A percentile compares a stretch with the other conserved stretches of the same genome.
Conservation (phyloP, 2,888 invertebrate species). For the Ectemnius lituratus region DNA sequence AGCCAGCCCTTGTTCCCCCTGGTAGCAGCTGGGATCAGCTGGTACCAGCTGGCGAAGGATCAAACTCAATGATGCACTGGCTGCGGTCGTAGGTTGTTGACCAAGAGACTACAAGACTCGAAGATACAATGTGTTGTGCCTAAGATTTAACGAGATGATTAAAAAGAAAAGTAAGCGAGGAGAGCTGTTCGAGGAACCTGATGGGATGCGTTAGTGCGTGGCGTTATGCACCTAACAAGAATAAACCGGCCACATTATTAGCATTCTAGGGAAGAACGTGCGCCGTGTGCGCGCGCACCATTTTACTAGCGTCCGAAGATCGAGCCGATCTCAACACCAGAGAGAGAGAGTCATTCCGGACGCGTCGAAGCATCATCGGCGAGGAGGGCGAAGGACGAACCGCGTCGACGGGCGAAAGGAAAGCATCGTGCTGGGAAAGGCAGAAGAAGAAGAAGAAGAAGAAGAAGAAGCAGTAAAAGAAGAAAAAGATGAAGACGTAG, state of each 20-base stretch:
- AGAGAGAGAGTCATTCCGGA: conserved; percentile 12
- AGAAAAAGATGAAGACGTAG: too few species aligned
- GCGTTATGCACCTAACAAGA: background rate
- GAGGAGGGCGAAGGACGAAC: conserved; percentile 2
- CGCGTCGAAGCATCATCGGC: background rate
- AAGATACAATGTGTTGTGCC: conserved; percentile 56
- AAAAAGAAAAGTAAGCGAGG: conserved; percentile 10
- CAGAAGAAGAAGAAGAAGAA: background rate
- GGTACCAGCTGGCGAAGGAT: conserved; percentile 27
- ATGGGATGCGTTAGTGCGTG: background rate
- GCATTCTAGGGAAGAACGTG: conserved; percentile 1
- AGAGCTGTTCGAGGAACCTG: background rate
- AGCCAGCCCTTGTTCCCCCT: background rate
- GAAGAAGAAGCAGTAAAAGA: background rate
- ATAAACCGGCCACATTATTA: background rate
- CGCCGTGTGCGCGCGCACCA: background rate
- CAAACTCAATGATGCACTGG: conserved; percentile 33
- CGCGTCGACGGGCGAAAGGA: conserved; percentile 3
- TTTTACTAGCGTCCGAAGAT: background rate
- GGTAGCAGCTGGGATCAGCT: conserved; percentile 22
- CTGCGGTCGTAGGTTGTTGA: conserved; percentile 31
- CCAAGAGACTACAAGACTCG: conserved; percentile 56
- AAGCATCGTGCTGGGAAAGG: background rate
- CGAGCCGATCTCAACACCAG: too few species aligned
- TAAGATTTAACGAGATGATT: conserved; percentile 33